phyloP scores from a whole-genome alignment of 2,888 invertebrate species.

The Chymomyza amoena region DNA sequence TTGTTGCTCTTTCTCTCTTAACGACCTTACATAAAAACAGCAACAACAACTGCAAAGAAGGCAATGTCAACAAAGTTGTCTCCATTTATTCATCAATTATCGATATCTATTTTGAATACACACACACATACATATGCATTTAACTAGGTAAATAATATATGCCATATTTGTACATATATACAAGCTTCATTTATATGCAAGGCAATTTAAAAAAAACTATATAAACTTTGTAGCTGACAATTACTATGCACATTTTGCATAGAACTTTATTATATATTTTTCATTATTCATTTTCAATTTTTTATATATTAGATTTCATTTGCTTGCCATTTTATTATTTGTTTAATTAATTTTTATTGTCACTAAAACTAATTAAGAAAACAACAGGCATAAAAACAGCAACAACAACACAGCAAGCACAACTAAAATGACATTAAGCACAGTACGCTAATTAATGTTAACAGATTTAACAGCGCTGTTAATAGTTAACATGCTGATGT shows the following conservation, averaged over 20 bases:
- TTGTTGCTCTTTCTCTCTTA: constrained; percentile 27
- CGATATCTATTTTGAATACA: constrained; percentile 13
- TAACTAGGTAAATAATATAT: background rate
- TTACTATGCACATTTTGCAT: constrained; percentile 14
- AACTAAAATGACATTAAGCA: background rate
- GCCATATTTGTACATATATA: constrained; percentile 26
- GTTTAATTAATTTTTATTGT: constrained; percentile 12
- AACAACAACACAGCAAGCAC: background rate
- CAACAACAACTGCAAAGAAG: constrained; percentile 10
- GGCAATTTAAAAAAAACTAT: constrained; percentile 51
- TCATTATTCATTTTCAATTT: background rate
- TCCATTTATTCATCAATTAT: constrained; percentile 60
- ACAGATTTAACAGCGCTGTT: background rate
- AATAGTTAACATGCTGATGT: constrained; percentile 12
- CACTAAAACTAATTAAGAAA: constrained; percentile 1
- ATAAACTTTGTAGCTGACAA: constrained; percentile 32
- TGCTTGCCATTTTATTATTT: background rate
- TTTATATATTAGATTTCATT: background rate
- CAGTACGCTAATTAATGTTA: background rate
- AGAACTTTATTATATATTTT: background rate
- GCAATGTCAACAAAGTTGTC: background rate
- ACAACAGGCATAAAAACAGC: background rate
- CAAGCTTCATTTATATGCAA: constrained; percentile 57
- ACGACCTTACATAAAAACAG: constrained; percentile 26
- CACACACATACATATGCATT: background rate